Evolutionary conservation across 2,888 invertebrate genomes (phyloP).

Genomic region (Cheilosia soror): DNA sequence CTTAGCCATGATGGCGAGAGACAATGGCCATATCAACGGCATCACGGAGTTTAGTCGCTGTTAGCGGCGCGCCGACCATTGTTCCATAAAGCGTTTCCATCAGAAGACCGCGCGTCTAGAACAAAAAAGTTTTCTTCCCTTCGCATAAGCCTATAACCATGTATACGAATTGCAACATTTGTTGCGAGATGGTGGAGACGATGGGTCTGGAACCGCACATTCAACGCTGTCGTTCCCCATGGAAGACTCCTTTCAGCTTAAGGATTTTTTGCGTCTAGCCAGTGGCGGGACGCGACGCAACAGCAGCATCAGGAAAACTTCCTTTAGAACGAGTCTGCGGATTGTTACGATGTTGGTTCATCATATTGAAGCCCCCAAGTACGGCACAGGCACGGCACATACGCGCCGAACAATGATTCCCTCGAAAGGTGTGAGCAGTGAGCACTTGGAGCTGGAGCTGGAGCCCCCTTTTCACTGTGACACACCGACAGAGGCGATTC

Average conservation of each 20-base stretch:
- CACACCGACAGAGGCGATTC: conserved; percentile 63
- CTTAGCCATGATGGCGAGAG: conserved; percentile 43
- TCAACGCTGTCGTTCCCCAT: conserved; percentile 41
- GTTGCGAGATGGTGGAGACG: not conserved
- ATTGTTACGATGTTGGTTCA: conserved; percentile 31
- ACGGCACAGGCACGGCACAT: conserved; percentile 42
- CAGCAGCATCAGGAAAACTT: conserved; percentile 25
- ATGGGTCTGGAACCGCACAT: conserved; percentile 20
- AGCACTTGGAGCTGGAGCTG: conserved; percentile 28
- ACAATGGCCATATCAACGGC: conserved; percentile 70
- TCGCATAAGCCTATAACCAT: conserved; percentile 52
- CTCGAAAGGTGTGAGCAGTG: conserved; percentile 60
- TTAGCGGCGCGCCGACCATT: conserved; percentile 53
- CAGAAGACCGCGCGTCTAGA: conserved; percentile 21
- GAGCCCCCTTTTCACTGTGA: conserved; percentile 38
- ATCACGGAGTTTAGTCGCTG: conserved; percentile 29
- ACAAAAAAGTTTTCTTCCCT: conserved; percentile 43
- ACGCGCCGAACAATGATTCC: conserved; percentile 58
- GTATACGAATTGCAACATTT: conserved; percentile 24
- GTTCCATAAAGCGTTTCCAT: conserved; percentile 66
- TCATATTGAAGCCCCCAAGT: conserved; percentile 20
- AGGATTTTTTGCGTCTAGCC: conserved; percentile 56
- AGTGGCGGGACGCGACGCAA: conserved; percentile 47
- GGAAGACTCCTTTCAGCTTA: conserved; percentile 49
- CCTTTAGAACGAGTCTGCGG: conserved; percentile 40